phyloP scores from a whole-genome alignment of 2,113 vertebrate species.

The Pomatostomus ruficeps region DNA sequence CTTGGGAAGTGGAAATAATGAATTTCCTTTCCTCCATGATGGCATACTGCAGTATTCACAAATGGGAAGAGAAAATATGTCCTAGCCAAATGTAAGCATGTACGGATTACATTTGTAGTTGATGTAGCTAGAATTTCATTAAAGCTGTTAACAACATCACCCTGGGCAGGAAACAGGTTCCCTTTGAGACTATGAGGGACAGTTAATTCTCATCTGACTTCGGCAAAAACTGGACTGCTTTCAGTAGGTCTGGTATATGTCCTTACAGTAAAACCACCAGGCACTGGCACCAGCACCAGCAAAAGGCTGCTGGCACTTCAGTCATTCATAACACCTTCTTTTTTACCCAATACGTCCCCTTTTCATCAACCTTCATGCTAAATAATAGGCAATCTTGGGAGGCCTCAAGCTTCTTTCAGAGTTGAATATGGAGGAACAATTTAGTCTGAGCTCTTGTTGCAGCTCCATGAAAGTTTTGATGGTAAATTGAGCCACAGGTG shows the following conservation, averaged over 20 bases:
- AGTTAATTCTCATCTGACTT: background rate
- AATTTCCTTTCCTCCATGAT: background rate
- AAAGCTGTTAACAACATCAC: background rate
- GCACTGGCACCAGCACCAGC: background rate
- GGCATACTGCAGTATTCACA: background rate
- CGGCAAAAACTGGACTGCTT: background rate
- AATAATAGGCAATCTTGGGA: background rate
- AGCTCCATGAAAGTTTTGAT: background rate
- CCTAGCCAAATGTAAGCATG: background rate
- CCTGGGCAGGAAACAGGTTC: background rate
- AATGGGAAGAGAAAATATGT: background rate
- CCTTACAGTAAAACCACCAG: background rate
- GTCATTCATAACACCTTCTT: background rate
- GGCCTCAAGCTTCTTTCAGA: background rate
- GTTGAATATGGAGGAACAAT: background rate
- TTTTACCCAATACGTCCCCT: fast-evolving
- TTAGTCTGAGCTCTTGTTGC: background rate
- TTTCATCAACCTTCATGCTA: background rate
- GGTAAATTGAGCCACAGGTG: background rate
- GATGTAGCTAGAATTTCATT: background rate
- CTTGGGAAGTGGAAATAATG: background rate
- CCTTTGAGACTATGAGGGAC: background rate
- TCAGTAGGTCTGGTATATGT: background rate
- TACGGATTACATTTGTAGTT: background rate
- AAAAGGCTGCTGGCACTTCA: background rate